A percentile compares a stretch with the other conserved stretches of the same genome.
These are phyloP conservation scores for Phasianus colchicus DNA, from an alignment of 2,113 vertebrate genomes.

Conservation along the genomic window DNA sequence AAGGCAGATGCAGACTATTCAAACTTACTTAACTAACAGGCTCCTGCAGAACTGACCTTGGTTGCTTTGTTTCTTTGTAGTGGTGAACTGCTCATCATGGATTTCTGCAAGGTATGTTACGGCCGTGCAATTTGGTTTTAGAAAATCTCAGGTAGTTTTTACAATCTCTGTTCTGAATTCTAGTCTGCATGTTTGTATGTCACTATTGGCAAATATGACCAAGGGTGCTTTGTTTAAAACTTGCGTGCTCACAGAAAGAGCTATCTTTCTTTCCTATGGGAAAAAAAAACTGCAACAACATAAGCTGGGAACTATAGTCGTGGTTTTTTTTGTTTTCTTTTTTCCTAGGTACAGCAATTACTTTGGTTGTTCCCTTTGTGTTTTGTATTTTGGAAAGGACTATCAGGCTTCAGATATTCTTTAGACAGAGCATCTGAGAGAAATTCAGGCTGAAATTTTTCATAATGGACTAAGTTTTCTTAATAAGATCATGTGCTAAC, in stretches of 20 bases:
- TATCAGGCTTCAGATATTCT: not conserved
- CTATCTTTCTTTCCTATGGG: not conserved
- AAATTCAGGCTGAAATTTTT: not conserved
- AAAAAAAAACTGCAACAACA: not conserved
- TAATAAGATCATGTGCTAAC: not conserved
- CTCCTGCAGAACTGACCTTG: not conserved
- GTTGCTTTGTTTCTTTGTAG: not conserved
- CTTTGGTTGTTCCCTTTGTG: not conserved
- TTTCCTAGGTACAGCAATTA: not conserved
- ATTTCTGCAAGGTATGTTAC: not conserved
- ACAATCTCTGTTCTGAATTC: not conserved
- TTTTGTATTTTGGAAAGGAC: conserved; percentile 5
- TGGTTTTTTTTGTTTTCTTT: not conserved
- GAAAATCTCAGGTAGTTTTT: not conserved
- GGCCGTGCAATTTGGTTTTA: not conserved
- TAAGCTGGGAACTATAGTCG: not conserved
- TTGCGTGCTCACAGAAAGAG: not conserved
- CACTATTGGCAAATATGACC: not conserved
- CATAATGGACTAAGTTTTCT: not conserved
- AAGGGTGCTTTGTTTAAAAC: not conserved
- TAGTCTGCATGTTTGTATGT: not conserved
- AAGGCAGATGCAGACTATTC: not conserved
- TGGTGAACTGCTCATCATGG: fast-evolving
- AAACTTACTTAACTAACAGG: not conserved
- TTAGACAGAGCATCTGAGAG: not conserved